Evolutionary conservation across 1,140 invertebrate species (phyloP), one percentile per base, ranked within the genome.

Genomic region (Hypsibius dujardini): DNA sequence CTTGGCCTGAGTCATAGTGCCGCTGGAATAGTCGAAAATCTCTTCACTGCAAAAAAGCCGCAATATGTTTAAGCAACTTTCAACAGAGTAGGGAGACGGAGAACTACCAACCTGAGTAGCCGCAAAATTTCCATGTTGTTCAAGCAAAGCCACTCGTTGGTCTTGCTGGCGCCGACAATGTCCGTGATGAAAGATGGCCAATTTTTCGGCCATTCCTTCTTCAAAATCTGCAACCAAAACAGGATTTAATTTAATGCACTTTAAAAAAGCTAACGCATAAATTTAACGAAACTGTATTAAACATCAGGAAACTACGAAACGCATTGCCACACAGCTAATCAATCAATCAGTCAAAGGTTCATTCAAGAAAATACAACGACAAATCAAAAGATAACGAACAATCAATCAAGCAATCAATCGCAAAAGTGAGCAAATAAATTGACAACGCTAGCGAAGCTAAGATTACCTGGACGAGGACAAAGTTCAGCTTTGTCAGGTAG

Each of bases 181-280:
- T 99, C 96, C 77, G 88, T 87, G 74, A 99, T 98, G 79, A 99
- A 99, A 2, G 90, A 90, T 77, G 96, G 91, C 95, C 96, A 99
- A 79, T 98, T 96, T 77, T 95, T 93, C 67, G 96, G 96, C 96
- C 96, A 99, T 81, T 99, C 96, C 76, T 95, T 84, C 81, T 99
- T 99, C 74, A 99, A 84, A 74, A 99, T 96, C 87, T 98, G 83
- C 67, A 80, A 79, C 71, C 75, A 75, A 74, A 71, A 73, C 75
- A 62, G 74, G 72, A 45, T 62, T 70, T 56, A 56, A n/a, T 7
- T 7, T 56, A 56, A n/a, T 7, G n/a, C 50, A 73, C 73, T 69
- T 59, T 47, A 47, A 46, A 28, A 2, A 3, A 46, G 12, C n/a
- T n/a, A n/a, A n/a, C n/a, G n/a, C n/a, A n/a, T n/a, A n/a, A n/a